Conservation (phyloP, 2,113 vertebrate species). For the Hemibagrus wyckioides region DNA sequence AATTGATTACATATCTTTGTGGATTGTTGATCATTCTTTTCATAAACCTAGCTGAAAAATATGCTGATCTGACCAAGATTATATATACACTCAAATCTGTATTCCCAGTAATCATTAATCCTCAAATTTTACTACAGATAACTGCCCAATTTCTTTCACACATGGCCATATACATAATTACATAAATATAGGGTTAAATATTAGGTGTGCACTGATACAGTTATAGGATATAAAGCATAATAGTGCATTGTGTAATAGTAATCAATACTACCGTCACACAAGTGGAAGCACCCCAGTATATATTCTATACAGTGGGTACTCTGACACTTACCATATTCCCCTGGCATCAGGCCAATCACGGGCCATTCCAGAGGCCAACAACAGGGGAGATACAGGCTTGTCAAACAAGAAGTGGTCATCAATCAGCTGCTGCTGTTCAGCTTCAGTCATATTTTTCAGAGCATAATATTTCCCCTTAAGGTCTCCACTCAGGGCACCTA, state of each 20-base stretch:
- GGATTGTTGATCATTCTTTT: not conserved
- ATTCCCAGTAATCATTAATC: not conserved
- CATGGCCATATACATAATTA: not conserved
- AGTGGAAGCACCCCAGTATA: not conserved
- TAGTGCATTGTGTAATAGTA: not conserved
- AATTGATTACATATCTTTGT: not conserved
- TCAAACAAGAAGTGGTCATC: slow-evolving; percentile 98
- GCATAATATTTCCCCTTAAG: slow-evolving; percentile 93
- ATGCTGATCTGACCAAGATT: not conserved
- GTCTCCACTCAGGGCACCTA: slow-evolving; percentile 83
- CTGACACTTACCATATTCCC: slow-evolving; percentile 86
- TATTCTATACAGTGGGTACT: not conserved
- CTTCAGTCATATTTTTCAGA: slow-evolving; percentile 91
- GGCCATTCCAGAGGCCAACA: slow-evolving; percentile 93
- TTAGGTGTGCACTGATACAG: not conserved
- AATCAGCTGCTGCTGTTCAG: slow-evolving; percentile 94
- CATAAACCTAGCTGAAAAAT: not conserved
- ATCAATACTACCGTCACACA: not conserved
- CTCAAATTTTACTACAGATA: not conserved
- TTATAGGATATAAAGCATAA: not conserved
- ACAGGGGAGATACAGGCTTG: slow-evolving; percentile 94
- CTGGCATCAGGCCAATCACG: slow-evolving; percentile 94
- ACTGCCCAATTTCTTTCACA: not conserved
- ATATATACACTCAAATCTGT: not conserved
- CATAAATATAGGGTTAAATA: not conserved